Percentiles rank a stretch among this genome's conserved stretches.
Conservation (phyloP, 2,797 vertebrate genomes). For the Iguana delicatissima region DNA sequence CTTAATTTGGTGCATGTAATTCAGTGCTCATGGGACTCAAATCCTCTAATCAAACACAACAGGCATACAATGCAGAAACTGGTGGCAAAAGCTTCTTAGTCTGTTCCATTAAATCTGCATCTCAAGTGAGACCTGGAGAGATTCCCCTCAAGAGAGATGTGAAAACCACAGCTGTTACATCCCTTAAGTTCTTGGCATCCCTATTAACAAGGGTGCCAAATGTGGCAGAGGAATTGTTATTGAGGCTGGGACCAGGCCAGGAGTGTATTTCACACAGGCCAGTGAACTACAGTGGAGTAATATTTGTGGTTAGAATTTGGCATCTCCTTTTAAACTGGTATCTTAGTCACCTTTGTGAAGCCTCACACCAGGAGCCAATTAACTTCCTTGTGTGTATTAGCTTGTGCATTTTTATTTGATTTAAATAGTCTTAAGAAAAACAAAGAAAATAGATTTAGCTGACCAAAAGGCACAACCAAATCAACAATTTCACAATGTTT, state of each 20-base stretch:
- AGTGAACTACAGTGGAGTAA: background rate
- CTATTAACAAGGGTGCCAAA: background rate
- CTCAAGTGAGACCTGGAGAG: background rate
- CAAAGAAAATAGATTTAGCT: background rate
- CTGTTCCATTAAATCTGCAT: constrained; percentile 11
- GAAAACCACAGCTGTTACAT: background rate
- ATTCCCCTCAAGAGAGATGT: background rate
- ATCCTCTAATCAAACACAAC: constrained; percentile 34
- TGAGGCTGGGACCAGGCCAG: background rate
- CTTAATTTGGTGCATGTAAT: constrained; percentile 14
- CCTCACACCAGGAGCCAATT: background rate
- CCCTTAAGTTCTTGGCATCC: rapidly evolving
- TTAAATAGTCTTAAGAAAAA: background rate
- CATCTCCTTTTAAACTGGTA: constrained; percentile 28
- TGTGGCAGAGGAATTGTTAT: background rate
- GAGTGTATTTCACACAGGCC: background rate
- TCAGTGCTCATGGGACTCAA: constrained; percentile 10
- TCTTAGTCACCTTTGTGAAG: background rate
- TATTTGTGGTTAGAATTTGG: background rate
- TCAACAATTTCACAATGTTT: background rate
- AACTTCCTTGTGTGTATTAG: background rate
- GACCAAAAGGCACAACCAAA: background rate
- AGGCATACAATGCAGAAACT: background rate
- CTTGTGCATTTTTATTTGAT: background rate
- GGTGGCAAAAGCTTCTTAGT: constrained; percentile 19